phyloP scores from a whole-genome alignment of 1,140 invertebrate species.

The Lasaia peninsularis region DNA sequence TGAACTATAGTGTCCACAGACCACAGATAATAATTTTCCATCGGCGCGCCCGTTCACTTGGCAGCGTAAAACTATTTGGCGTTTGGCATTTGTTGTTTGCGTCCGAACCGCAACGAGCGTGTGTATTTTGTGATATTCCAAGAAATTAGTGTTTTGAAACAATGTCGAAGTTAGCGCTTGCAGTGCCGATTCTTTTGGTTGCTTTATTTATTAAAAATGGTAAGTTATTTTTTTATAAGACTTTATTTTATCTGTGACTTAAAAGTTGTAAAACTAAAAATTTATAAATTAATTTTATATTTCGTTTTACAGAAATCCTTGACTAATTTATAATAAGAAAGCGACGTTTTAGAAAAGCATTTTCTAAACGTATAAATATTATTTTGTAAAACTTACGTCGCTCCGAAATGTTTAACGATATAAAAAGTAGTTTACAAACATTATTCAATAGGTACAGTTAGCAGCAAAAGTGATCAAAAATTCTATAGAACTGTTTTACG shows the following conservation, averaged over 20 bases:
- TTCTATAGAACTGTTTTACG: not conserved
- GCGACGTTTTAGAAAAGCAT: no score
- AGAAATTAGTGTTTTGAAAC: conserved; percentile 31
- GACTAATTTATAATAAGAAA: no score
- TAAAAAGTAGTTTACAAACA: not conserved
- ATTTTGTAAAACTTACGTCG: not conserved
- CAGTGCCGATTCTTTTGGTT: conserved; percentile 54
- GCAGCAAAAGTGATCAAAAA: not conserved
- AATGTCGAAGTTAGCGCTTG: conserved; percentile 54
- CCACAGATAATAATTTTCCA: conserved; percentile 26
- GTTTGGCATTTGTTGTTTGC: conserved; percentile 32
- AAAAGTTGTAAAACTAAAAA: no score
- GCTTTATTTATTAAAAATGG: conserved; percentile 50
- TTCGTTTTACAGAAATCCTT: no score
- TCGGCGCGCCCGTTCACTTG: conserved; percentile 22
- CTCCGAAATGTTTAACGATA: not conserved
- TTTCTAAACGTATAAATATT: not conserved
- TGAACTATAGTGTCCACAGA: not conserved
- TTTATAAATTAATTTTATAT: no score
- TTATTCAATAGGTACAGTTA: not conserved
- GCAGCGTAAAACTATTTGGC: conserved; percentile 8
- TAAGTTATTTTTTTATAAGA: conserved; percentile 32
- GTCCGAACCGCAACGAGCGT: conserved; percentile 27
- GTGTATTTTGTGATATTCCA: conserved; percentile 26
- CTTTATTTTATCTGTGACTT: conserved; percentile 3